Conservation (phyloP, 2,797 vertebrate genomes). For the Sebastes melanostomus region DNA sequence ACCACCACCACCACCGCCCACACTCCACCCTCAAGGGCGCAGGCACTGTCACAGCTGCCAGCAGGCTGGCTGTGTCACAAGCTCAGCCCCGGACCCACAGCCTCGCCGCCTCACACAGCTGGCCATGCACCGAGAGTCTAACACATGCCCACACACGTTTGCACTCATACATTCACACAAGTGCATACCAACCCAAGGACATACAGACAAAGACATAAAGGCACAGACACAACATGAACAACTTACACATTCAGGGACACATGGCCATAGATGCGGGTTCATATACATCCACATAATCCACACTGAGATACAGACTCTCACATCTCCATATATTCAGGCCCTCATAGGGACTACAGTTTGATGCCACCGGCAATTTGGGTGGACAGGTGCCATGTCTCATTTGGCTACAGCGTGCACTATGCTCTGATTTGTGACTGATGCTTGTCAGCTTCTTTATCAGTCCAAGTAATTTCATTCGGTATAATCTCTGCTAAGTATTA, state of each 20-base stretch:
- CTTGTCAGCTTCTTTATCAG: slow-evolving; percentile 10
- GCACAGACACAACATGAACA: slow-evolving; percentile 3
- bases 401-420: slow-evolving; percentile 16
- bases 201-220: slow-evolving; percentile 33
- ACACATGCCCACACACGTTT: slow-evolving; percentile 61
- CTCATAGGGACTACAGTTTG: neutral
- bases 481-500: neutral
- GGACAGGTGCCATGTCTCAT: slow-evolving; percentile 50
- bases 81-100: slow-evolving; percentile 29
- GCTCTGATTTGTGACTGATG: slow-evolving; percentile 18
- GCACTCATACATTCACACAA: slow-evolving; percentile 60
- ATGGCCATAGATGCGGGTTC: neutral
- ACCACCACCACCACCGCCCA: slow-evolving; percentile 1
- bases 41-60: slow-evolving; percentile 71
- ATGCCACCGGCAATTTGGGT: slow-evolving; percentile 26
- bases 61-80: slow-evolving; percentile 69
- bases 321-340: neutral
- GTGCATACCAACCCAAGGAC: slow-evolving; percentile 50
- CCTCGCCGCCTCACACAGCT: slow-evolving; percentile 61
- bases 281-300: neutral
- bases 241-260: slow-evolving; percentile 4
- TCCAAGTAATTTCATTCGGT: neutral
- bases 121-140: slow-evolving; percentile 63
- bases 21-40: slow-evolving; percentile 45
- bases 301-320: neutral